Evolutionary conservation across 2,797 vertebrate genomes (phyloP), one percentile per base, ranked within the genome.

Genomic region (Typhlichthys eigenmanni): DNA sequence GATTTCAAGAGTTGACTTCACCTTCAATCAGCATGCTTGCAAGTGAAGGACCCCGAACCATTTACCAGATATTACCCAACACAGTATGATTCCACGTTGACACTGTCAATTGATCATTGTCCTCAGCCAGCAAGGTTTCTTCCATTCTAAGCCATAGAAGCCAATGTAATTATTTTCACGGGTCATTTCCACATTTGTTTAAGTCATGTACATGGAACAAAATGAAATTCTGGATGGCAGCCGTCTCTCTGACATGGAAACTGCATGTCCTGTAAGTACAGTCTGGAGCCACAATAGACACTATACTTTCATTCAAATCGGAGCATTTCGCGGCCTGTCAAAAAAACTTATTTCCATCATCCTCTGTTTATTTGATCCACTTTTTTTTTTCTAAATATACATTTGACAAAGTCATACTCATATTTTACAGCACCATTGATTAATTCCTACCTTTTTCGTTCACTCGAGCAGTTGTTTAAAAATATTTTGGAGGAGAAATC

Each of bases 361-460:
- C 56, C 8, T 70, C 50, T 85, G 85, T 88, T 92, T 88, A 87
- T 89, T 91, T 86, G 69, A 88, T 84, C 87, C 80, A 52, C 69
- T 68, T 76, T 74, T 82, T 74, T 82, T 66, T 68, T 64, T 66
- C 72, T 55, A 43, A 68, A 68, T 71, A 74, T 66, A 61, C 70
- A 57, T 19, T 34, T 34, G 5, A 5, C 34, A 7, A 34, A 34
- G 34, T 34, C 34, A 7, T 34, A 34, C 34, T 34, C 34, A 5
- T 34, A 7, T 1, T 7, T 34, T 34, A 34, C 1, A 34, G 34
- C 58, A 34, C 34, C 4, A 34, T 34, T 34, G 7, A 34, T 34
- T 5, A 1, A 7, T 71, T 69, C 66, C 58, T 60, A 63, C 71
- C 70, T 59, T 64, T 69, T 67, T 76, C 84, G 85, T 84, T 87